Base-by-base conservation (phyloP, 2,888 invertebrate genomes). In the Piscicola geometra region DNA sequence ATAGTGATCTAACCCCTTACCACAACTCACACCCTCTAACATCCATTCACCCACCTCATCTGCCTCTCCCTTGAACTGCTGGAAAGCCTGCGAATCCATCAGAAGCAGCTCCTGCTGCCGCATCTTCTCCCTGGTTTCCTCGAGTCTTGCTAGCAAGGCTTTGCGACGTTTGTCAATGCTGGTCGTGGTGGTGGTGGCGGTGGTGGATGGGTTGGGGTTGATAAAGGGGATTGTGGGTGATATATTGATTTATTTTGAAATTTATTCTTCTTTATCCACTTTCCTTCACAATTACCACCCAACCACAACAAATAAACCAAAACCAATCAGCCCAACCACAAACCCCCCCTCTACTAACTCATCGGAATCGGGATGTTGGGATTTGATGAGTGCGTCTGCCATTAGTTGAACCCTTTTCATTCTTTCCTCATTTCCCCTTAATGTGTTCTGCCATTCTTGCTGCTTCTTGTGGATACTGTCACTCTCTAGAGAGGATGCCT, bases 391-490 rank as follows among this genome's bases (percentile, higher is more conserved):
- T 79, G 90, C 90, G 80, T 92, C 91, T 0, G 96, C 95, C 77
- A 91, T 90, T 81, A 92, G 92, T 80, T 89, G 90, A 84, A 97
- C 93, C 21, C 90, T 90, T 78, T 91, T 90, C 15, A 96, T 86
- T 56, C 95, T 88, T 81, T 96, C 95, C 83, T 97, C 96, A 86
- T 98, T 97, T 0, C 94, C 97, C 78, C 89, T 89, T 30, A 98
- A 87, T 0, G 93, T 93, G 81, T 93, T 93, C 83, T 94, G 93
- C 85, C 98, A 91, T 86, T 96, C 94, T 83, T 93, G 90, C 85
- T 98, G 97, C 32, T 94, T 41, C 41, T 41, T 41, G 41, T 15
- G 41, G 9, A 41, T 41, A 15, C 41, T 41, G 9, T 41, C 41
- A 5, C 41, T 15, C 41, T 41, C 41, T 15, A 41, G 5, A 5